A percentile compares a stretch with the other conserved stretches of the same genome.
Evolutionary conservation across 2,888 invertebrate species (phyloP).

Genomic region (Phalangium opilio): DNA sequence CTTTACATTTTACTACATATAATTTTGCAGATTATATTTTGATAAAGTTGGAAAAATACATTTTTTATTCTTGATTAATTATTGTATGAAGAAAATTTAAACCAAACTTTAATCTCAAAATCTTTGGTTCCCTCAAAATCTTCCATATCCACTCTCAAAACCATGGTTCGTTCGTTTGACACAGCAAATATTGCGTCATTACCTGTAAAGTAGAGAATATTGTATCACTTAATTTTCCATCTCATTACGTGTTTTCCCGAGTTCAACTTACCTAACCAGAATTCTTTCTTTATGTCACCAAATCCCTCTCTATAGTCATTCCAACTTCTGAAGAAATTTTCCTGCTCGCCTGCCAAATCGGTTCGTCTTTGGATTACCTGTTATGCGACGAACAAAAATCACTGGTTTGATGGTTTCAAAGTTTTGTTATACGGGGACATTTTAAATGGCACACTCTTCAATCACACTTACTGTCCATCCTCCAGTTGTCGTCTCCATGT

Average conservation of each 20-base stretch:
- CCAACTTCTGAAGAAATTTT: conserved; percentile 25
- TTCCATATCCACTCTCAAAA: conserved; percentile 46
- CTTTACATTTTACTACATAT: no score
- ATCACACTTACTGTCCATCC: not conserved
- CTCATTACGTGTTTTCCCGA: no score
- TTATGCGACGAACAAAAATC: no score
- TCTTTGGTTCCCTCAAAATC: conserved; percentile 41
- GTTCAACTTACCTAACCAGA: conserved; percentile 27
- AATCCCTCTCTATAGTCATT: conserved; percentile 28
- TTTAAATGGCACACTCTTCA: no score
- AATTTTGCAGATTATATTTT: no score
- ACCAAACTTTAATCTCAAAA: no score
- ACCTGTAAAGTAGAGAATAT: not conserved
- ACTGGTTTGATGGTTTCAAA: not conserved
- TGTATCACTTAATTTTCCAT: not conserved
- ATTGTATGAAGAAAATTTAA: no score
- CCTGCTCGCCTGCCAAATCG: not conserved
- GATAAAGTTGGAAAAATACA: no score
- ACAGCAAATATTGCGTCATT: conserved; percentile 42
- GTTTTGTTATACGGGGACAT: no score
- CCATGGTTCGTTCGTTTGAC: conserved; percentile 36
- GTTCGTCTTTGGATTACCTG: not conserved
- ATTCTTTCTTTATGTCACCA: conserved; percentile 28
- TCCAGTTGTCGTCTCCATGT: not conserved
- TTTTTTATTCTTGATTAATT: no score